Base-by-base conservation (phyloP, 1,140 invertebrate species). In the Euura lappo region DNA sequence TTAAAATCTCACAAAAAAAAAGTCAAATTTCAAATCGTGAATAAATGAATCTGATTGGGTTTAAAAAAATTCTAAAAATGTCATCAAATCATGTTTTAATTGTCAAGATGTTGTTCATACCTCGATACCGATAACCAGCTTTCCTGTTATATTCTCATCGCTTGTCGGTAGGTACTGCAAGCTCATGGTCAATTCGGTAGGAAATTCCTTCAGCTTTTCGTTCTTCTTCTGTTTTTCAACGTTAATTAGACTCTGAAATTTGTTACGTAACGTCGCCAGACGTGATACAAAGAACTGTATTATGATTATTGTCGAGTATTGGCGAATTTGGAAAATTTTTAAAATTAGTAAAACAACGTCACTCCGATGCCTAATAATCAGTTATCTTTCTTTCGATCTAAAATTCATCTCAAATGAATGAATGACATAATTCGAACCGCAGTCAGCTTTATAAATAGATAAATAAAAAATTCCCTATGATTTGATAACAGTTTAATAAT, bases 71-170 rank as follows among this genome's bases (percentile, higher is more conserved):
- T 1, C 28, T 28, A 28, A 28, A 28, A 28, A 28, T 28, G 28
- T 28, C 28, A 28, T 28, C 28, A 28, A 28, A 28, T 28, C 28
- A 28, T 28, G 28, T 28, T 28, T 28, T 28, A 28, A 28, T 28
- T 28, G 0, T 28, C 28, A 0, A 28, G 28, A 28, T 28, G 1
- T 28, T 28, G 28, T 28, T 28, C 1, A n/a, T 77, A 88, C 87
- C 84, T 88, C 85, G 69, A 88, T 81, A 45, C 87, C 86, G 51
- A 88, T 85, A 28, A 87, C 77, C 42, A 88, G 76, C 70, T 87
- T 87, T n/a, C 84, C 85, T 4, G 74, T 72, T 3, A 81, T 76
- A 13, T 76, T 74, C 4, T 79, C 78, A 43, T 86, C 81, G 47
- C 77, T 81, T 10, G 79, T 78, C 42, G 81, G 85, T 45, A 87